These are phyloP conservation scores for Euspilapteryx auroguttella DNA, from an alignment of 2,888 invertebrate species.

Conservation along the genomic window DNA sequence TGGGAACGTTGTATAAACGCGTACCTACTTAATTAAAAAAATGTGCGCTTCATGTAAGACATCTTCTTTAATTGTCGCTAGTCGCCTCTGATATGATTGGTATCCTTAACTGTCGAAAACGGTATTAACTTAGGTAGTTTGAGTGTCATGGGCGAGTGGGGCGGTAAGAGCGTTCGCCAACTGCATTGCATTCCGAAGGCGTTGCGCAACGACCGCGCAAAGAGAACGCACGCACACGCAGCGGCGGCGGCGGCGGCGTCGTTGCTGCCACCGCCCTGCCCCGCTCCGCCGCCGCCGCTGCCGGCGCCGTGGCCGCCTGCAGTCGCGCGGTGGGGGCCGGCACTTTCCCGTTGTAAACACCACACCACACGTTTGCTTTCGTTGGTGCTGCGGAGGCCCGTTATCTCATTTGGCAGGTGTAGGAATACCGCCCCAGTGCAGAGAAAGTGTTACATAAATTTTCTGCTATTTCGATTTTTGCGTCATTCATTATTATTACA, in stretches of 20 bases:
- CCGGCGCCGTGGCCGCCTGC: conserved; percentile 15
- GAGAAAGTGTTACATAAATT: conserved; percentile 48
- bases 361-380: conserved; percentile 52
- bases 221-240: too few relatives aligned
- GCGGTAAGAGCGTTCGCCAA: conserved; percentile 6
- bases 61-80: too few relatives aligned
- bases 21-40: too few relatives aligned
- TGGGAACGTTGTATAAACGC: too few relatives aligned
- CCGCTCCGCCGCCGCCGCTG: conserved; percentile 35
- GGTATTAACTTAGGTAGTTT: conserved; percentile 11
- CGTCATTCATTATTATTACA: too few relatives aligned
- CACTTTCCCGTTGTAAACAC: conserved; percentile 38
- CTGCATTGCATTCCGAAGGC: conserved; percentile 14
- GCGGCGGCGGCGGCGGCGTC: conserved; percentile 32
- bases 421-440: conserved; percentile 25
- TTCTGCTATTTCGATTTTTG: too few relatives aligned
- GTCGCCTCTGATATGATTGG: too few relatives aligned
- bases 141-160: conserved; percentile 17
- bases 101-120: conserved; percentile 19
- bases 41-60: too few relatives aligned
- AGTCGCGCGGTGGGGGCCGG: conserved; percentile 23
- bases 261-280: conserved; percentile 11
- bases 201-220: conserved; percentile 53
- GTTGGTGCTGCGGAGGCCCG: conserved; percentile 37
- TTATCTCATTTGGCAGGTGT: conserved; percentile 58